These are phyloP conservation scores for Dasyurus viverrinus DNA, from an alignment of 2,113 vertebrate species.

Conservation along the genomic window DNA sequence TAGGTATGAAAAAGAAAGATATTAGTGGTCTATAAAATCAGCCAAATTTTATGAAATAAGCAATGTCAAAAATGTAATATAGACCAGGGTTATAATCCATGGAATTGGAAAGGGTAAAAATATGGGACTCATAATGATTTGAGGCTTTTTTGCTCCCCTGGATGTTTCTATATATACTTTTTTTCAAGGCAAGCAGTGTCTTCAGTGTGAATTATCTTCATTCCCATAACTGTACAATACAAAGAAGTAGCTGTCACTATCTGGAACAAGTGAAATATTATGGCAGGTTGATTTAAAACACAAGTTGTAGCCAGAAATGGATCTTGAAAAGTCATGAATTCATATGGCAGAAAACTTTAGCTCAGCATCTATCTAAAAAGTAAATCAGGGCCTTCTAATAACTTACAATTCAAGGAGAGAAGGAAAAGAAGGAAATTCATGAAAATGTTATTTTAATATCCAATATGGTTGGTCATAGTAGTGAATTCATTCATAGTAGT, in stretches of 20 bases:
- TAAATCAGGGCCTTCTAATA: neutral
- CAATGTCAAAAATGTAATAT: neutral
- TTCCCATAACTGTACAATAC: neutral
- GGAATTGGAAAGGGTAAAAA: neutral
- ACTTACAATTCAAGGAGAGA: neutral
- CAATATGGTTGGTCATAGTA: too few relatives aligned
- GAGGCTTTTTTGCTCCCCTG: neutral
- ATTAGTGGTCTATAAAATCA: neutral
- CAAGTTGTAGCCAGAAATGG: neutral
- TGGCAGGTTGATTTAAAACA: neutral
- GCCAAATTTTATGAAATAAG: neutral
- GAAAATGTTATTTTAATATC: too few relatives aligned
- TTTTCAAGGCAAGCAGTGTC: neutral
- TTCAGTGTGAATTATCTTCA: neutral
- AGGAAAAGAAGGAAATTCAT: too few relatives aligned
- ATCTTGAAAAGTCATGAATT: neutral
- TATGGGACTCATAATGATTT: neutral
- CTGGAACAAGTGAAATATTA: neutral
- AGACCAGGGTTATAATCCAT: neutral
- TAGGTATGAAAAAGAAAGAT: neutral
- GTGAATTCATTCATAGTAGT: too few relatives aligned
- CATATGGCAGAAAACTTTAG: neutral
- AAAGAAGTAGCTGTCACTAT: neutral
- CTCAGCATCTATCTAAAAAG: neutral
- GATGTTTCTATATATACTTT: neutral